These are phyloP conservation scores for Hyles vespertilio DNA, from an alignment of 1,140 invertebrate species.

Conservation along the genomic window DNA sequence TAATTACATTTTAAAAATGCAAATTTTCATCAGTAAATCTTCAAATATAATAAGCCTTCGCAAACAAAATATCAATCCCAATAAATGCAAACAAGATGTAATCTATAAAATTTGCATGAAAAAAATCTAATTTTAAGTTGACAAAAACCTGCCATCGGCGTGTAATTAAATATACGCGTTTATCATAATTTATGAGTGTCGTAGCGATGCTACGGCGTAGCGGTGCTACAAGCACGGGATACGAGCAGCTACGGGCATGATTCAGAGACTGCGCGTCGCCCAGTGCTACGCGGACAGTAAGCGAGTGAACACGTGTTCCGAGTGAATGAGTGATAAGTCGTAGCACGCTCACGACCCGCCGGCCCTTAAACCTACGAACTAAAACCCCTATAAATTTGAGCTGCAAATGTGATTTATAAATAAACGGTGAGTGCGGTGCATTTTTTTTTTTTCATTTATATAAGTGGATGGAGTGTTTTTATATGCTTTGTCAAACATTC, in stretches of 20 bases:
- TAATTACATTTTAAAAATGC: no score
- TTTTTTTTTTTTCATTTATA: constrained; percentile 20
- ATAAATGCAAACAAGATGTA: no score
- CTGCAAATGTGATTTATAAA: constrained; percentile 48
- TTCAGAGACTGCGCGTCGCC: constrained; percentile 50
- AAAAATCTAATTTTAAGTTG: no score
- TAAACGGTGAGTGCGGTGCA: constrained; percentile 41
- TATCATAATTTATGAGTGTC: constrained; percentile 35
- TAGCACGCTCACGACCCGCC: constrained; percentile 21
- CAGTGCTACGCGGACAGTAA: constrained; percentile 34
- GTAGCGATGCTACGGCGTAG: constrained; percentile 32
- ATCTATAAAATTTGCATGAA: no score
- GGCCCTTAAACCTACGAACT: background rate
- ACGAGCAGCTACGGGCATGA: constrained; percentile 32
- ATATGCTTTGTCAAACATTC: constrained; percentile 9
- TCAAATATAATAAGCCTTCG: no score
- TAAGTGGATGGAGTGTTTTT: constrained; percentile 6
- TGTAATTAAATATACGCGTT: constrained; percentile 36
- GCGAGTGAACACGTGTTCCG: constrained; percentile 24
- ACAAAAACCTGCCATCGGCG: constrained; percentile 5
- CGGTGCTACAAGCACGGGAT: constrained; percentile 22
- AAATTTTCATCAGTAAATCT: no score
- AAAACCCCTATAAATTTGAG: constrained; percentile 4
- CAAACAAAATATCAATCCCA: no score
- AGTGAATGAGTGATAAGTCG: constrained; percentile 1